Percentiles rank a stretch among this genome's conserved stretches.
Conservation (phyloP, 1,140 invertebrate species). For the Drosophila malerkotliana region DNA sequence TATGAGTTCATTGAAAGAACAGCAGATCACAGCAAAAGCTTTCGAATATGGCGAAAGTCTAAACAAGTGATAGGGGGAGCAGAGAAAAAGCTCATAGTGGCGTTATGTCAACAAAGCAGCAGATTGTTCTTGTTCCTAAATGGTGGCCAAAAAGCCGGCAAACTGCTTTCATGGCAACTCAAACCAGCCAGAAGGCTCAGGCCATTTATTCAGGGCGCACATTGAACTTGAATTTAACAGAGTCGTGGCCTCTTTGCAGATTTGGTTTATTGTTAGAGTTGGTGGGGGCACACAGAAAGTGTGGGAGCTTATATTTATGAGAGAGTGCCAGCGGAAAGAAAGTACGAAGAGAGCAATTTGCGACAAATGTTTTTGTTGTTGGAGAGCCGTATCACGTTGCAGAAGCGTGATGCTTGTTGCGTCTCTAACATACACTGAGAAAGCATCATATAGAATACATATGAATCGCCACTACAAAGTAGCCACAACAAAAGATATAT, state of each 20-base stretch:
- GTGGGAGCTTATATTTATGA: slow-evolving; percentile 17
- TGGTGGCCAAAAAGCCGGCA: slow-evolving; percentile 40
- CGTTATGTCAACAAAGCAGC: slow-evolving; percentile 38
- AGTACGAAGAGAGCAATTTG: slow-evolving; percentile 2
- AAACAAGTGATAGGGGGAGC: neutral
- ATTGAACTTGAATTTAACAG: slow-evolving; percentile 47
- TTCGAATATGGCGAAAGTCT: slow-evolving; percentile 21
- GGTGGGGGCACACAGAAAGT: neutral
- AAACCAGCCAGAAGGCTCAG: neutral
- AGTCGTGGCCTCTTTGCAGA: slow-evolving; percentile 2
- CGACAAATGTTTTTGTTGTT: slow-evolving; percentile 16
- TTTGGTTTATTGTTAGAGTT: neutral
- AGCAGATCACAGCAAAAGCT: slow-evolving; percentile 39
- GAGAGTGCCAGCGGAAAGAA: slow-evolving; percentile 4
- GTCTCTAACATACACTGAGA: slow-evolving; percentile 1
- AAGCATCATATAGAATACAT: neutral
- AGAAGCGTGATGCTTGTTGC: slow-evolving; percentile 48
- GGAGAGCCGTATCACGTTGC: slow-evolving; percentile 59
- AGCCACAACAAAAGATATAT: neutral
- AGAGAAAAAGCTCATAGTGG: slow-evolving; percentile 21
- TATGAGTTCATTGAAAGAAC: slow-evolving; percentile 16
- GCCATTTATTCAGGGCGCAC: slow-evolving; percentile 15
- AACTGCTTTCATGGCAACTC: slow-evolving; percentile 10
- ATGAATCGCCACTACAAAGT: neutral
- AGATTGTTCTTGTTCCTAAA: slow-evolving; percentile 7